Base-by-base conservation (phyloP, 2,113 vertebrate species). In the Strix uralensis region DNA sequence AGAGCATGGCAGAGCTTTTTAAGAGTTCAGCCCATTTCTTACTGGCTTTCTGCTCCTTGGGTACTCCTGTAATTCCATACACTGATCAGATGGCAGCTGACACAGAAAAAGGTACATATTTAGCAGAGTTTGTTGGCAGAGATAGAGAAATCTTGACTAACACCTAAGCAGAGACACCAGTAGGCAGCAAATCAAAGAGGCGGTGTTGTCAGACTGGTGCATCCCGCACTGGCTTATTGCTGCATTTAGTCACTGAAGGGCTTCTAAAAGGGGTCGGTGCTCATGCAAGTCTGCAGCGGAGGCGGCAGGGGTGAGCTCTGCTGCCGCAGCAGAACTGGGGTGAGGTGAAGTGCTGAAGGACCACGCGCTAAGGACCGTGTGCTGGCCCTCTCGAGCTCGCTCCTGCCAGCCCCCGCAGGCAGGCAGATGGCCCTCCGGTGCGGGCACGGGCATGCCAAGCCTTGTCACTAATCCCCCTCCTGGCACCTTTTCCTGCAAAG, bases 381-480 rank as follows among this genome's bases (percentile, higher is more conserved):
- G 81, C 63, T 44, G 58, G 34, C 65, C 72, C 46, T 9, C 30
- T 25, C 13, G 52, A 4, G 26, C 75, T 30, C 29, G 3, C 9
- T 4, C 20, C 71, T 13, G 61, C 52, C 47, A 81, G 34, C 77
- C 15, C 67, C 81, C 1, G 13, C 26, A 1, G 51, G 71, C 40
- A 38, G 78, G 81, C 81, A 75, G 78, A 44, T 61, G 78, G 66
- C 57, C 51, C 74, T 22, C 20, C 1, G 1, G 26, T 10, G 10
- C 2, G 65, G 51, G 5, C 59, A 6, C 5, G 0, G 44, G 22
- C 11, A 0, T 34, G 78, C 72, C 78, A 23, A 2, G 58, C 32
- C 0, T 8, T 51, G 59, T n/a, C 92, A 17, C 79, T n/a, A 3
- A 23, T 38, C 40, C 72, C 59, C 18, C 29, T 36, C 77, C 59